Conservation (phyloP, 1,140 invertebrate genomes). For the Drosophila trapezifrons region DNA sequence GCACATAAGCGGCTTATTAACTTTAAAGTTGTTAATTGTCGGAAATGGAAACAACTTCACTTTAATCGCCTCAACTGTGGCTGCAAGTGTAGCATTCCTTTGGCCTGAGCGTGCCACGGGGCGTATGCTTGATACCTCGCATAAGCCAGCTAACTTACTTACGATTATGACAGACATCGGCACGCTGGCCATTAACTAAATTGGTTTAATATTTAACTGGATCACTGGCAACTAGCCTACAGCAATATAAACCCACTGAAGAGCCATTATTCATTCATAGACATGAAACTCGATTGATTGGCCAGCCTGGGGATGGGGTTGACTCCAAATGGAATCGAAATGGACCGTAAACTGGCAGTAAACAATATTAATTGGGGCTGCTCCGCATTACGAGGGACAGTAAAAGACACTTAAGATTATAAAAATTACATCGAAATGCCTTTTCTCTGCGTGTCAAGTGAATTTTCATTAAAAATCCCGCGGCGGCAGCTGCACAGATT, state of each 20-base stretch:
- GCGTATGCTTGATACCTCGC: conserved; percentile 32
- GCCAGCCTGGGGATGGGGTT: neutral
- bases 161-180: conserved; percentile 13
- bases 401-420: conserved; percentile 72
- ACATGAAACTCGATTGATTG: conserved; percentile 36
- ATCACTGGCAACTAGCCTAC: conserved; percentile 11
- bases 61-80: conserved; percentile 30
- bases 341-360: conserved; percentile 36
- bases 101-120: neutral
- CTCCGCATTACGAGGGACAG: conserved; percentile 32
- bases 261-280: conserved; percentile 41
- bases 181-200: conserved; percentile 21
- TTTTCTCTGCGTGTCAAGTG: conserved; percentile 39
- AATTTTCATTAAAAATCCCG: conserved; percentile 60
- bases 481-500: conserved; percentile 40
- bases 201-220: conserved; percentile 46
- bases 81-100: conserved; percentile 16
- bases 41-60: conserved; percentile 43
- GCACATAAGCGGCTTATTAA: conserved; percentile 55
- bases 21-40: conserved; percentile 65
- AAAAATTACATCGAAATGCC: conserved; percentile 65
- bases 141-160: conserved; percentile 20
- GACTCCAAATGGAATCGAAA: conserved; percentile 17
- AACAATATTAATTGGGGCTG: conserved; percentile 62
- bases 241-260: conserved; percentile 20